phyloP scores from a whole-genome alignment of 1,140 invertebrate genomes.

The Bombus breviceps region DNA sequence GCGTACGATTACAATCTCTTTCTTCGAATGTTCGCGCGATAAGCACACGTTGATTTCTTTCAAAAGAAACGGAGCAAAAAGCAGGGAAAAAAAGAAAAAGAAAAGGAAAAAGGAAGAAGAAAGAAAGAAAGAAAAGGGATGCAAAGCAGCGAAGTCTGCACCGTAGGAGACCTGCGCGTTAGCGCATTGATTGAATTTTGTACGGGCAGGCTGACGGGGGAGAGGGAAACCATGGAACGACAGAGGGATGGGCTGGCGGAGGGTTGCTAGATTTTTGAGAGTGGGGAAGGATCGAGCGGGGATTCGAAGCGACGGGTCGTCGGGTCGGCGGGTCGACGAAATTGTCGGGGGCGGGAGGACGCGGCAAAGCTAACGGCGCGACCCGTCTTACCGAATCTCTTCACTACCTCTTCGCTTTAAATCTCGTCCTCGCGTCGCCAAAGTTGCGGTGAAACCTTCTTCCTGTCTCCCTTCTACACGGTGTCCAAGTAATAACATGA shows the following conservation, averaged over 20 bases:
- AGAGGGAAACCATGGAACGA: conserved; percentile 29
- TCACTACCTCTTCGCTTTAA: conserved; percentile 23
- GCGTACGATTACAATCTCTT: neutral
- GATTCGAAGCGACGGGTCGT: conserved; percentile 46
- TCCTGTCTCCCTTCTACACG: neutral
- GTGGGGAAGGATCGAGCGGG: conserved; percentile 45
- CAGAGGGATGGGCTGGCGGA: neutral
- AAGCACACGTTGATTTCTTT: conserved; percentile 7
- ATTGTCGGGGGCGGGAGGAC: conserved; percentile 18
- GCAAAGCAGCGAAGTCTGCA: conserved; percentile 32
- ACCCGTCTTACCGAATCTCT: conserved; percentile 48
- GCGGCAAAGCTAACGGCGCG: conserved; percentile 29
- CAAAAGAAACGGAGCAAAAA: neutral
- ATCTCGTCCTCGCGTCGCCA: conserved; percentile 3
- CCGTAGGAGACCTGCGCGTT: conserved; percentile 51
- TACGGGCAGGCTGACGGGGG: conserved; percentile 18
- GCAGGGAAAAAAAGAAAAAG: neutral
- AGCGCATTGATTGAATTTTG: conserved; percentile 70
- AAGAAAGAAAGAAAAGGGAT: conserved; percentile 14
- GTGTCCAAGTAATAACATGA: neutral
- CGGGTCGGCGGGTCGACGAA: conserved; percentile 28
- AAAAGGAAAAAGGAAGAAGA: neutral
- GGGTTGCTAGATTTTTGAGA: conserved; percentile 58
- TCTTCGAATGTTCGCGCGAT: neutral
- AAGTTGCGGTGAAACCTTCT: conserved; percentile 13